These are phyloP conservation scores for Archips xylosteana DNA, from an alignment of 2,888 invertebrate species.

Conservation along the genomic window DNA sequence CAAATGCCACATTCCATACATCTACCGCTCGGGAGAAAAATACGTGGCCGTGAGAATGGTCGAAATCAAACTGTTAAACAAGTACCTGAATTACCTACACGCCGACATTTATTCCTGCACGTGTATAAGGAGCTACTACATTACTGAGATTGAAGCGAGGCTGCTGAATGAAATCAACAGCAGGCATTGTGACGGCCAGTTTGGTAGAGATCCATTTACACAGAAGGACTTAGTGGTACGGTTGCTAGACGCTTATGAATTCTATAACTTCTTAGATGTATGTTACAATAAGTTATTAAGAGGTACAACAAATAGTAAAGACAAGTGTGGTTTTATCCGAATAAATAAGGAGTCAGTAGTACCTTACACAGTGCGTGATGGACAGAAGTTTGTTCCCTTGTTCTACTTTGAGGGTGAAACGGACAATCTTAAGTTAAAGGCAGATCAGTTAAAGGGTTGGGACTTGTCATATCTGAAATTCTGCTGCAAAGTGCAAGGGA, in stretches of 20 bases:
- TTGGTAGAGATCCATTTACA: slow-evolving; percentile 94
- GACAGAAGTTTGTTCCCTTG: slow-evolving; percentile 95
- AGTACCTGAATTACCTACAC: slow-evolving; percentile 95
- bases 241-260: slow-evolving; percentile 94
- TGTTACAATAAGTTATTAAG: slow-evolving; percentile 94
- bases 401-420: slow-evolving; percentile 96
- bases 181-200: slow-evolving; percentile 96
- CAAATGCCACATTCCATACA: slow-evolving; percentile 94
- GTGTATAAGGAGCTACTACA: slow-evolving; percentile 96
- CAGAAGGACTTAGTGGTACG: slow-evolving; percentile 96
- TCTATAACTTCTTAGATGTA: slow-evolving; percentile 95
- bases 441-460: slow-evolving; percentile 95
- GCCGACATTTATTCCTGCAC: slow-evolving; percentile 96
- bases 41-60: slow-evolving; percentile 98
- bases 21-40: slow-evolving; percentile 92
- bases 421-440: slow-evolving; percentile 95
- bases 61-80: slow-evolving; percentile 95
- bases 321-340: slow-evolving; percentile 95
- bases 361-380: slow-evolving; percentile 94
- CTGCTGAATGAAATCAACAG: slow-evolving; percentile 96
- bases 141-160: slow-evolving; percentile 95
- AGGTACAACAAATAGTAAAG: slow-evolving; percentile 89
- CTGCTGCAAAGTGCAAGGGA: slow-evolving; percentile 97
- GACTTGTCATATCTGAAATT: slow-evolving; percentile 96
- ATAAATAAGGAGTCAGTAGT: slow-evolving; percentile 97